phyloP scores from a whole-genome alignment of 1,140 invertebrate genomes.

The Meloidogyne floridensis region DNA sequence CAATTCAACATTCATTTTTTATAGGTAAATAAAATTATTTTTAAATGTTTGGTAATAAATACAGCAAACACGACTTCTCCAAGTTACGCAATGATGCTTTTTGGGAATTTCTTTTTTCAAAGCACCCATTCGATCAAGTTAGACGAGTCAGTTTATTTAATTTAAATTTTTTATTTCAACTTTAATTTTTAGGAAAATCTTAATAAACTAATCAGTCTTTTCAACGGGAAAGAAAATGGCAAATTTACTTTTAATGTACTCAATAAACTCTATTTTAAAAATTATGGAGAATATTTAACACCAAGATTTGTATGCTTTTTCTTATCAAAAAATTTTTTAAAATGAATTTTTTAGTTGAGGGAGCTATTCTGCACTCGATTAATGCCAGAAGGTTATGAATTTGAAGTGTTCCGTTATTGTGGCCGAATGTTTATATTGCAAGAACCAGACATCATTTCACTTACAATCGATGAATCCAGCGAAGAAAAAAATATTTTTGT shows the following conservation, averaged over 20 bases:
- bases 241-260: background rate
- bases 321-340: background rate
- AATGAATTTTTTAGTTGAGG: background rate
- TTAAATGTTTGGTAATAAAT: background rate
- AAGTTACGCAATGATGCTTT: slow-evolving; percentile 6
- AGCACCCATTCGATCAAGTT: background rate
- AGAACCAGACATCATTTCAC: background rate
- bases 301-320: background rate
- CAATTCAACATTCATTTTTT: background rate
- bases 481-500: slow-evolving; percentile 29
- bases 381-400: background rate
- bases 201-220: background rate
- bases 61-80: background rate
- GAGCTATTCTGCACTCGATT: background rate
- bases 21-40: background rate
- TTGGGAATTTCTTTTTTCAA: slow-evolving; percentile 2
- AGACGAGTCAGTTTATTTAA: background rate
- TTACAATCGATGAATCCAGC: slow-evolving; percentile 13
- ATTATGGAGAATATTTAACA: slow-evolving; percentile 6
- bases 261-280: background rate
- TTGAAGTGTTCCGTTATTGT: background rate
- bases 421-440: background rate
- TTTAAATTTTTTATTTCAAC: background rate
- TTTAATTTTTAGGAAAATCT: background rate
- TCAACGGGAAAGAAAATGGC: background rate